Percentiles rank a stretch among this genome's conserved stretches.
Evolutionary conservation across 2,113 vertebrate genomes (phyloP).

Genomic region (Menura novaehollandiae): DNA sequence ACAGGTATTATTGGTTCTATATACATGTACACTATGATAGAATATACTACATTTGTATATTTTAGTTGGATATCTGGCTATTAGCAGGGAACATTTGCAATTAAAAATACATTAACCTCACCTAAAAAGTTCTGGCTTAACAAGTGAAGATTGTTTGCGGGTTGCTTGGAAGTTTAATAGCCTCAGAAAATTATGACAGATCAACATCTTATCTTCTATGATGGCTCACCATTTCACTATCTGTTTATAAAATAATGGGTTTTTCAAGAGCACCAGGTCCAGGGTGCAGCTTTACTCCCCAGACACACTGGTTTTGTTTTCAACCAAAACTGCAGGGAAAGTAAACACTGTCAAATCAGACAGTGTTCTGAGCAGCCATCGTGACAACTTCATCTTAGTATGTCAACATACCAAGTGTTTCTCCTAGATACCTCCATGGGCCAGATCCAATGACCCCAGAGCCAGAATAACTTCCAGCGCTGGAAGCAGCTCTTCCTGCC

Average conservation of each 20-base stretch:
- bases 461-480: neutral
- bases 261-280: neutral
- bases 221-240: neutral
- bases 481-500: neutral
- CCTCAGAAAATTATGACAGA: neutral
- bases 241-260: neutral
- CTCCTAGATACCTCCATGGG: slow-evolving; percentile 29
- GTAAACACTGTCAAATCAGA: slow-evolving; percentile 52
- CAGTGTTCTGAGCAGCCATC: slow-evolving; percentile 20
- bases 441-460: neutral
- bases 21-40: neutral
- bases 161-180: neutral
- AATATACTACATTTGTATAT: neutral
- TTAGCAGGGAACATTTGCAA: neutral
- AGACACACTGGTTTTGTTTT: slow-evolving; percentile 18
- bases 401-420: slow-evolving; percentile 38
- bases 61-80: neutral
- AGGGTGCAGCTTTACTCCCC: neutral
- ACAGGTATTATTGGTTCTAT: neutral
- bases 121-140: neutral
- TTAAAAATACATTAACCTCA: neutral
- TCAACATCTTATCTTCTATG: neutral
- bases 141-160: neutral
- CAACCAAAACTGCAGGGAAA: slow-evolving; percentile 31
- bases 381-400: slow-evolving; percentile 58